Evolutionary conservation across 2,888 invertebrate species (phyloP).

Genomic region (Blera fallax): DNA sequence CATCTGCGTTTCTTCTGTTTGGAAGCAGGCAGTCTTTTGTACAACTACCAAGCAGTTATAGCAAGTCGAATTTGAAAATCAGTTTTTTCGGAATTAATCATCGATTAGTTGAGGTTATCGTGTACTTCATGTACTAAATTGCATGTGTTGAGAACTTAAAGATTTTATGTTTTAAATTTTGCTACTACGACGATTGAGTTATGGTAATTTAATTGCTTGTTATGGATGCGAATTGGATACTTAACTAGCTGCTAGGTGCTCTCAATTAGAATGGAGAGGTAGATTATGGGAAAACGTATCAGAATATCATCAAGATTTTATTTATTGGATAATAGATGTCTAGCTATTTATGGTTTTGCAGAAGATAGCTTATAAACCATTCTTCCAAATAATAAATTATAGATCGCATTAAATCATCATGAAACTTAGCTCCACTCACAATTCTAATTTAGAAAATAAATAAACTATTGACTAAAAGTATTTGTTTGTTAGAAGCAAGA

Average conservation of each 20-base stretch:
- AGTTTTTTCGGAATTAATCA: constrained; percentile 57
- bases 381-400: no score
- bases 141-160: neutral
- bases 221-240: neutral
- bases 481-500: no score
- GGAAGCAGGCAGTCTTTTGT: constrained; percentile 12
- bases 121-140: neutral
- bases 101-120: constrained; percentile 11
- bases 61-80: constrained; percentile 52
- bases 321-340: no score
- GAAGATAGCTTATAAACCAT: no score
- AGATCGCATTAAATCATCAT: no score
- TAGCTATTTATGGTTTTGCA: no score
- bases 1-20: constrained; percentile 73
- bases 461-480: no score
- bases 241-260: neutral
- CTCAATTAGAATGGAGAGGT: neutral
- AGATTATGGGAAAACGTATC: neutral
- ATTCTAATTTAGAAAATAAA: no score
- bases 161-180: constrained; percentile 8
- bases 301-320: no score
- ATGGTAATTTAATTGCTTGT: neutral
- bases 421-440: no score
- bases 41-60: neutral
- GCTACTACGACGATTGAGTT: neutral